phyloP scores from a whole-genome alignment of 53 echinoderm and acorn worm species.

The Patiria pectinifera region DNA sequence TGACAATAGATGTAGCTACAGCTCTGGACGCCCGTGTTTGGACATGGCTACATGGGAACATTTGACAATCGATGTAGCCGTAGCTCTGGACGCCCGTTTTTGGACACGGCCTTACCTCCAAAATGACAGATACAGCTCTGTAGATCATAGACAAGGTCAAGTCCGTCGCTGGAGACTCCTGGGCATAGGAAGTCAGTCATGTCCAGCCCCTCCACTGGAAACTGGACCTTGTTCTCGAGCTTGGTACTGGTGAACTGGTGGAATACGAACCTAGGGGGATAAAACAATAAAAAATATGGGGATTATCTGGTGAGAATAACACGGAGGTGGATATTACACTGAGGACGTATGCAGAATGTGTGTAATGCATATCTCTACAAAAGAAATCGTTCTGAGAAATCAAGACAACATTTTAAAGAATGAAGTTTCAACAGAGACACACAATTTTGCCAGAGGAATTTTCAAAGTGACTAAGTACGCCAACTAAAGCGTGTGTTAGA shows the following conservation, averaged over 20 bases:
- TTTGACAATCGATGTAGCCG: too few species aligned
- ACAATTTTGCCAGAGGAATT: too few species aligned
- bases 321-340: too few species aligned
- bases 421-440: not conserved
- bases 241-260: conserved; percentile 97
- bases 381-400: not conserved
- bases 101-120: conserved; percentile 78
- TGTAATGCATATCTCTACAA: not conserved
- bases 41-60: too few species aligned
- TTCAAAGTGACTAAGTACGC: too few species aligned
- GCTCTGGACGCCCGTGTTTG: too few species aligned
- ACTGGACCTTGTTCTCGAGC: conserved; percentile 94
- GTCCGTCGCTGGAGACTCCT: conserved; percentile 60
- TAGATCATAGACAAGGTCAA: conserved; percentile 76
- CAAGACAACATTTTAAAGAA: not conserved
- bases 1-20: too few species aligned
- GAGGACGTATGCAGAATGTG: too few species aligned
- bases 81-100: too few species aligned
- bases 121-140: conserved; percentile 95
- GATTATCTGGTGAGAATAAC: too few species aligned
- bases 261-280: conserved; percentile 83
- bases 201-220: conserved; percentile 85
- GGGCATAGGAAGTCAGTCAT: conserved; percentile 80
- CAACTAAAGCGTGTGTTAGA: too few species aligned
- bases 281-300: too few species aligned